Evolutionary conservation across 2,113 vertebrate species (phyloP), one percentile per base, ranked within the genome.

Genomic region (Solenodon paradoxus): DNA sequence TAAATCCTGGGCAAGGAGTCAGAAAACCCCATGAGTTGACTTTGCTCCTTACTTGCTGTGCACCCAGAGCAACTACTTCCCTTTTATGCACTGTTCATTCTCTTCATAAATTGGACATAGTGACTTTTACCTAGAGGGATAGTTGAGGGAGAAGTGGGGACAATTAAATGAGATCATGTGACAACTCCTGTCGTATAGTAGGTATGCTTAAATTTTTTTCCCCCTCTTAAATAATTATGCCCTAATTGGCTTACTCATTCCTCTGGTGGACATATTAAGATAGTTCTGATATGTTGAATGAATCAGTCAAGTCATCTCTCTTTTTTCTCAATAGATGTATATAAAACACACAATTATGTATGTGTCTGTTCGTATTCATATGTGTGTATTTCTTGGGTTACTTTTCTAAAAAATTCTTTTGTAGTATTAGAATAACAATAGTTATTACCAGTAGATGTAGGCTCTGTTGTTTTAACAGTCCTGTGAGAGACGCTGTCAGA

Each of bases 271-370:
- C 24, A 75, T 84, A 17, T 94, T 42, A 42, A 6, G 7, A 55
- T 88, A 80, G 66, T 92, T 92, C 53, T 84, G 45, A 80, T 85
- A 85, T 69, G n/a, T 90, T 88, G 4, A 88, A 55, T 88, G 42
- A 95, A 59, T 92, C 26, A 88, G 32, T 74, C 51, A 92, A 82
- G 32, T 53, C 42, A 45, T 89, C n/a, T 90, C 22, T 63, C 1
- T n/a, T 92, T 45, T 92, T 13, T 95, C 24, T 64, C 38, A 2
- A 22, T 75, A 13, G 86, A 1, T 79, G 26, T 64, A 40, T 10
- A 26, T 4, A 51, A 47, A 32, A 64, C 0, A 47, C 15, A 66
- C 22, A 38, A 2, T 61, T 7, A 47, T 38, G 47, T 40, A 51
- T 68, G 42, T 64, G 12, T 47, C 53, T 75, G 40, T 89, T 20